Conservation (phyloP, 30 jellyfish, hydroid and myxozoan species). For the Phacellophora camtschatica region DNA sequence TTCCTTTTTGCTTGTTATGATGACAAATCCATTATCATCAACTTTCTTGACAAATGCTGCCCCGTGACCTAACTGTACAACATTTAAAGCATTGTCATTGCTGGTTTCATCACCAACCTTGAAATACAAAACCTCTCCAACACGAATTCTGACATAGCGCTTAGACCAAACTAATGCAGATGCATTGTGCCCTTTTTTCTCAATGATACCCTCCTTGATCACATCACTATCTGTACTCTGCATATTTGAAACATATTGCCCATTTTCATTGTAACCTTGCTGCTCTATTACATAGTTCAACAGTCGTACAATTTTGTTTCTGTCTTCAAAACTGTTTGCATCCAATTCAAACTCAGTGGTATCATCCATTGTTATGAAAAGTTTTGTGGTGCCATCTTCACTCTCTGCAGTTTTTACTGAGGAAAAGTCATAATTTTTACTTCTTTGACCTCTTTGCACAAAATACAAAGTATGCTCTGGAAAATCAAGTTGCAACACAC, state of each 20-base stretch:
- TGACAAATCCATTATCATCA: constrained; percentile 74
- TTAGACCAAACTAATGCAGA: constrained; percentile 88
- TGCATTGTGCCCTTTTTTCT: constrained; percentile 92
- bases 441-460: constrained; percentile 69
- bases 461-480: constrained; percentile 80
- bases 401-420: constrained; percentile 65
- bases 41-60: constrained; percentile 59
- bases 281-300: constrained; percentile 56
- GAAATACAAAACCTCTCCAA: constrained; percentile 81
- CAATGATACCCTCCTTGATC: constrained; percentile 73
- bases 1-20: constrained; percentile 65
- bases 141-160: constrained; percentile 69
- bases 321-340: constrained; percentile 78
- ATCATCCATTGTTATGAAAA: constrained; percentile 63
- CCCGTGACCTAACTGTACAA: constrained; percentile 62
- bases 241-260: constrained; percentile 8
- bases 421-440: constrained; percentile 51
- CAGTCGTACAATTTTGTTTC: constrained; percentile 70
- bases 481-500: constrained; percentile 85
- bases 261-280: constrained; percentile 61
- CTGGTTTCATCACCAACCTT: constrained; percentile 81
- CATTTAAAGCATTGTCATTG: constrained; percentile 77
- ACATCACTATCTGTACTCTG: constrained; percentile 21
- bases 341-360: constrained; percentile 78
- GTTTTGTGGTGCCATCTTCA: constrained; percentile 87